Evolutionary conservation across 2,113 vertebrate species (phyloP).

Genomic region (Laticauda laticaudata): DNA sequence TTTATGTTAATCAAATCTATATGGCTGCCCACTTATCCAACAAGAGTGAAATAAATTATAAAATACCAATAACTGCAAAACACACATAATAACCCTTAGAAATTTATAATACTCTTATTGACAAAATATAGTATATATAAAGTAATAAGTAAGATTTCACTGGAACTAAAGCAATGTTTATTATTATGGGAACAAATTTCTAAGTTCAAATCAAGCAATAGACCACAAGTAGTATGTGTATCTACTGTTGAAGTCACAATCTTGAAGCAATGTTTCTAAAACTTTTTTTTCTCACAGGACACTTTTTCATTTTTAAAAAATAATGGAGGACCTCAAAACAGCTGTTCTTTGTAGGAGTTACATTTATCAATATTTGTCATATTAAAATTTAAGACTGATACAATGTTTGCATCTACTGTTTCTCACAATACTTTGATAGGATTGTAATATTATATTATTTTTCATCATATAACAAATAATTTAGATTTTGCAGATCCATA

Average conservation of each 20-base stretch:
- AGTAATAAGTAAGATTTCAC: neutral
- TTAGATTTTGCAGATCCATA: neutral
- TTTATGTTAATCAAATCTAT: neutral
- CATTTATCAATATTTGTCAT: neutral
- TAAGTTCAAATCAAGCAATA: neutral
- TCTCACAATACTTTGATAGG: neutral
- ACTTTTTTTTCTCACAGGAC: neutral
- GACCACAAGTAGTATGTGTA: neutral
- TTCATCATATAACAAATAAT: neutral
- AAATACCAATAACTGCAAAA: neutral
- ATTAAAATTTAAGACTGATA: neutral
- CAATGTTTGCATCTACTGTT: neutral
- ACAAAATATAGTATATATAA: neutral
- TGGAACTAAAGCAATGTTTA: neutral
- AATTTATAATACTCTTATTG: neutral
- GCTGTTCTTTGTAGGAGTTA: neutral
- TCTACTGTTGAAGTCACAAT: neutral
- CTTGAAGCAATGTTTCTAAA: neutral
- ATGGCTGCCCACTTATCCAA: neutral
- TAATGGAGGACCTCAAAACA: neutral
- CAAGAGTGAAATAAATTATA: neutral
- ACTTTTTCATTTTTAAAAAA: neutral
- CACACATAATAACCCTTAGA: neutral
- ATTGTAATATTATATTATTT: neutral
- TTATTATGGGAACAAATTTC: neutral